Evolutionary conservation across 2,888 invertebrate genomes (phyloP).

Genomic region (Melikaiella ostensackeni): DNA sequence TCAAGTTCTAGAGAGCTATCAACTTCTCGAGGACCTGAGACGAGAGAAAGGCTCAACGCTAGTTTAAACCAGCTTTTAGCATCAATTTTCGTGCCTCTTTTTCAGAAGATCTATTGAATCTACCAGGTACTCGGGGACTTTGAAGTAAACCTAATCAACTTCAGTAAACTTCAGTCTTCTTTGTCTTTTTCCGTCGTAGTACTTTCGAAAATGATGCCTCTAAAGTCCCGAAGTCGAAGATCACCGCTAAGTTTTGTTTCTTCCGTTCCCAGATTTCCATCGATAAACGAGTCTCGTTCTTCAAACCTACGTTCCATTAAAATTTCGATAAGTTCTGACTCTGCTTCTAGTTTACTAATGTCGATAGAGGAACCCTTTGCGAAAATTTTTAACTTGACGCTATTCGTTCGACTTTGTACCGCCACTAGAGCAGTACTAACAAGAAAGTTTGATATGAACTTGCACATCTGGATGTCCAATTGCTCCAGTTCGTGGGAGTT

Average conservation of each 20-base stretch:
- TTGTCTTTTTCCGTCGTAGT: neutral
- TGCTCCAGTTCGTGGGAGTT: conserved; percentile 14
- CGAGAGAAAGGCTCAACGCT: too few species aligned
- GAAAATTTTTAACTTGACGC: conserved; percentile 8
- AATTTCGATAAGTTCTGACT: neutral
- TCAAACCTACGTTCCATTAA: neutral
- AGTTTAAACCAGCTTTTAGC: neutral
- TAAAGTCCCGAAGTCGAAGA: conserved; percentile 1
- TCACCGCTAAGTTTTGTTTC: neutral
- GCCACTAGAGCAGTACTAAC: neutral
- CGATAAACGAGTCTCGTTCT: conserved; percentile 6
- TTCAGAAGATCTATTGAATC: neutral
- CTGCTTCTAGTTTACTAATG: neutral
- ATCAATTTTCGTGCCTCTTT: neutral
- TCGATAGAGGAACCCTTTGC: neutral
- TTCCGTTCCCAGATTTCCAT: conserved; percentile 6
- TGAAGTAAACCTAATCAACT: conserved; percentile 8
- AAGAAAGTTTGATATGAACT: neutral
- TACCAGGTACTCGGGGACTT: neutral
- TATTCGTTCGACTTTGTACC: neutral
- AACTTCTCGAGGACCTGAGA: too few species aligned
- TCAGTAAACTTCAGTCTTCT: conserved; percentile 27
- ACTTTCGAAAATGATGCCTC: conserved; percentile 22
- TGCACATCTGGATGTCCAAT: conserved; percentile 14
- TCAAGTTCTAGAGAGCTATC: too few species aligned